Percentiles rank a stretch among this genome's conserved stretches.
Evolutionary conservation across 1,140 invertebrate genomes (phyloP).

Genomic region (Thalassaphorura encarpata): DNA sequence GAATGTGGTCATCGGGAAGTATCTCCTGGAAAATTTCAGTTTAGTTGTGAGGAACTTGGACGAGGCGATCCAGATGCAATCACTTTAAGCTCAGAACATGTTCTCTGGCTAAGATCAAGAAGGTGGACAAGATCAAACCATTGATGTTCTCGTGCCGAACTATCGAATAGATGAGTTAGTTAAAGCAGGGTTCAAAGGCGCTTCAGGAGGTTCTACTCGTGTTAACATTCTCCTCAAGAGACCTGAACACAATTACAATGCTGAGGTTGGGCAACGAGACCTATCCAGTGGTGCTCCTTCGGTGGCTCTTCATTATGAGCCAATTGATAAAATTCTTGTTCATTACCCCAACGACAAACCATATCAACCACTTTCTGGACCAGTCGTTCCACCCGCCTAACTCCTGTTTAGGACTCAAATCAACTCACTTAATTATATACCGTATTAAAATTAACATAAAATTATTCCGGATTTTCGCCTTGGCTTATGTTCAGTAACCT

Average conservation of each 20-base stretch:
- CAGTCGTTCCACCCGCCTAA: neutral
- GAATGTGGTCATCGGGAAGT: neutral
- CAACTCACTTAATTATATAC: no score
- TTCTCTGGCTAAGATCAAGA: conserved; percentile 13
- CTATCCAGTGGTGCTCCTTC: neutral
- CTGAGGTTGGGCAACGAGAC: conserved; percentile 9
- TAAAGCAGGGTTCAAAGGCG: conserved; percentile 20
- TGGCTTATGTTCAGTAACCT: no score
- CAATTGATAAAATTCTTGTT: neutral
- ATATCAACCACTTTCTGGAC: neutral
- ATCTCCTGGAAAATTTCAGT: neutral
- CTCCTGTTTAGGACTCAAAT: no score
- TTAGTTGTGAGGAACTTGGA: neutral
- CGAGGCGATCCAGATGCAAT: no score
- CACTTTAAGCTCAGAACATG: conserved; percentile 7
- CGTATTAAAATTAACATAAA: no score
- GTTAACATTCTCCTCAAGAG: conserved; percentile 21
- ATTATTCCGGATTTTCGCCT: no score
- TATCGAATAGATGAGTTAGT: conserved; percentile 16
- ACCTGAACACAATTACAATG: conserved; percentile 16
- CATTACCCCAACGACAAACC: neutral
- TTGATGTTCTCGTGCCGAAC: conserved; percentile 19
- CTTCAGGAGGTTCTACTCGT: neutral
- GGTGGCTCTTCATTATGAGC: conserved; percentile 17
- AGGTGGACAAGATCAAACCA: neutral